Evolutionary conservation across 2,888 invertebrate genomes (phyloP), one percentile per base, ranked within the genome.

Genomic region (Oligia strigilis): DNA sequence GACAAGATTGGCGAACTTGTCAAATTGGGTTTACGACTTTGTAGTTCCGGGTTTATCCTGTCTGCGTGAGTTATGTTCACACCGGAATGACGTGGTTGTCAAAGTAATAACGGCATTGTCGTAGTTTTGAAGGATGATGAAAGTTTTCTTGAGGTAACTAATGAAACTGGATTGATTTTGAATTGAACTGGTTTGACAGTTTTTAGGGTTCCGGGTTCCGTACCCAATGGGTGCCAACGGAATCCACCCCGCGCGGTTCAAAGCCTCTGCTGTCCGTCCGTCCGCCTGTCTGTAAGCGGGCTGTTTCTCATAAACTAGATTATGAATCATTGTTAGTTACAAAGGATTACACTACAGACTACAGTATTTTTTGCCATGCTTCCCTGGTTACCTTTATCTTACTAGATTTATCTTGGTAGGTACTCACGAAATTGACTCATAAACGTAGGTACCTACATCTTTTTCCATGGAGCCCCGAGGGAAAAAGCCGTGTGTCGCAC

Each of bases 1-100:
- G 85, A 86, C 87, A 91, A 91, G 90, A 90, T 89, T 89, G 87
- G 76, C 72, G 58, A 89, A 90, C 88, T 89, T 90, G 89, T 85
- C 90, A 91, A 90, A 90, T 91, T 89, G 84, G 72, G 84, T 87
- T 85, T 84, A 84, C 80, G 75, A 84, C 86, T 88, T 89, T 71
- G 67, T 83, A 81, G 81, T 86, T 82, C 19, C 73, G 70, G 75
- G 80, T 64, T 80, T 79, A 82, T 74, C 72, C 81, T 75, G 81
- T 69, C 80, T 67, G 11, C 43, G 75, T 77, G 71, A 80, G 83
- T 79, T 88, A 88, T 79, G 72, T 71, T 85, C 79, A 73, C 72
- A 74, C 79, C 13, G 72, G 58, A 46, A 79, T 81, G 81, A 79
- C 74, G 60, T 66, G 77, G 69, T 66, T 77, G 81, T 74, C 62